Percentiles rank a stretch among this genome's conserved stretches.
phyloP scores from a whole-genome alignment of 37 sponge, comb jelly and placozoan species.

The Oopsacas minuta region DNA sequence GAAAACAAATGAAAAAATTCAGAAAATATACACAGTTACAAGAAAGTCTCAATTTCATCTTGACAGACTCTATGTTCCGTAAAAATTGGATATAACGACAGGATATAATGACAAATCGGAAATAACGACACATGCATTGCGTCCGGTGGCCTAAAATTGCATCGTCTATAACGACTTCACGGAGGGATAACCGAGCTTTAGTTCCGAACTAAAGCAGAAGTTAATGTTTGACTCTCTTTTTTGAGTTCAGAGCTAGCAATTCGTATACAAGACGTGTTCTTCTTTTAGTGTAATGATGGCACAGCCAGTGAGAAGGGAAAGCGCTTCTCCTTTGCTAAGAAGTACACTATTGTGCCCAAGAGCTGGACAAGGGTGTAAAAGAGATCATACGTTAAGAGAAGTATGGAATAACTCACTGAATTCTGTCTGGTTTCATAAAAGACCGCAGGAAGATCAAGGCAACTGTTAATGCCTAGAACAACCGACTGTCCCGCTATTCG shows the following conservation, averaged over 20 bases:
- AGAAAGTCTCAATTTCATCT: too few relatives aligned
- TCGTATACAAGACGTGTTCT: background rate
- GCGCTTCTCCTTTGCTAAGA: too few relatives aligned
- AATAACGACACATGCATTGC: background rate
- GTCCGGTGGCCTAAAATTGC: background rate
- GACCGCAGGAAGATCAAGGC: background rate
- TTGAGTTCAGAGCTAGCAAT: background rate
- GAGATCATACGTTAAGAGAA: background rate
- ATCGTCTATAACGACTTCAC: background rate
- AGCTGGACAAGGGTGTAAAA: slow-evolving; percentile 16
- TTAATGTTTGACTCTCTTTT: background rate
- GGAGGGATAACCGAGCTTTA: background rate
- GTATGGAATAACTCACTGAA: slow-evolving; percentile 1
- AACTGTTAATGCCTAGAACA: background rate
- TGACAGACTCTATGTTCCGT: too few relatives aligned
- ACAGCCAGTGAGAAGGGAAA: background rate
- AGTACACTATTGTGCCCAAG: background rate
- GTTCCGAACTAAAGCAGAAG: background rate
- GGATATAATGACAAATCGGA: slow-evolving; percentile 6
- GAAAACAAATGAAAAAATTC: too few relatives aligned
- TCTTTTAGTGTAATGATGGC: background rate
- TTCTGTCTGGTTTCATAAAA: slow-evolving; percentile 19
- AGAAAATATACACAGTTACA: too few relatives aligned
- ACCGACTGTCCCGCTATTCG: background rate
- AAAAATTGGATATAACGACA: background rate